Percentiles rank a stretch among this genome's conserved stretches.
These are phyloP conservation scores for Drosophila kambysellisi DNA, from an alignment of 2,888 invertebrate species.

Conservation along the genomic window DNA sequence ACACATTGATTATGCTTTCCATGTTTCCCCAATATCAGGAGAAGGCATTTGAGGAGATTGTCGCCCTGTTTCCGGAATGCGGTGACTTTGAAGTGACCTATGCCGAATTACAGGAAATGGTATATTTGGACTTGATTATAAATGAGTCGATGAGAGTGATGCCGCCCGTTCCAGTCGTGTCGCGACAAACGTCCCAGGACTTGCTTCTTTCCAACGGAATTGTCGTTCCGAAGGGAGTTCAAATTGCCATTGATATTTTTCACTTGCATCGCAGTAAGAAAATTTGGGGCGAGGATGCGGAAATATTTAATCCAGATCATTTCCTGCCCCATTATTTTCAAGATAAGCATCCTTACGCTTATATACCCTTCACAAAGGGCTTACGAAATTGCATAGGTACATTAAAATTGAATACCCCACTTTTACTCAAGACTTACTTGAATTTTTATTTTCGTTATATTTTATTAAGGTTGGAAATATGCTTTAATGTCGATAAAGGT, in stretches of 20 bases:
- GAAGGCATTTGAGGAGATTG: constrained; percentile 79
- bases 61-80: constrained; percentile 62
- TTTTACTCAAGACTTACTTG: background rate
- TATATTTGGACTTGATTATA: constrained; percentile 81
- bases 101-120: constrained; percentile 78
- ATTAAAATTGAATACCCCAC: background rate
- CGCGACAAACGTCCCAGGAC: constrained; percentile 73
- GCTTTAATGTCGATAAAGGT: constrained; percentile 81
- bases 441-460: background rate
- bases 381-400: constrained; percentile 83
- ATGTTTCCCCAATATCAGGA: constrained; percentile 83
- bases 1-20: constrained; percentile 75
- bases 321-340: constrained; percentile 81
- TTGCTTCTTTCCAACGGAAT: constrained; percentile 75
- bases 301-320: constrained; percentile 83
- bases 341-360: constrained; percentile 82
- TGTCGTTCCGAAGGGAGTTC: constrained; percentile 78
- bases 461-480: constrained; percentile 78
- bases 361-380: constrained; percentile 84
- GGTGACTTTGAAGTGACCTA: constrained; percentile 74
- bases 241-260: constrained; percentile 82
- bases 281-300: constrained; percentile 83
- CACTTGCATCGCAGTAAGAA: constrained; percentile 81
- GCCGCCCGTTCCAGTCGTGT: constrained; percentile 81
- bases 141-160: constrained; percentile 83